Conservation (phyloP, 2,888 invertebrate species). For the Ariolimax columbianus region DNA sequence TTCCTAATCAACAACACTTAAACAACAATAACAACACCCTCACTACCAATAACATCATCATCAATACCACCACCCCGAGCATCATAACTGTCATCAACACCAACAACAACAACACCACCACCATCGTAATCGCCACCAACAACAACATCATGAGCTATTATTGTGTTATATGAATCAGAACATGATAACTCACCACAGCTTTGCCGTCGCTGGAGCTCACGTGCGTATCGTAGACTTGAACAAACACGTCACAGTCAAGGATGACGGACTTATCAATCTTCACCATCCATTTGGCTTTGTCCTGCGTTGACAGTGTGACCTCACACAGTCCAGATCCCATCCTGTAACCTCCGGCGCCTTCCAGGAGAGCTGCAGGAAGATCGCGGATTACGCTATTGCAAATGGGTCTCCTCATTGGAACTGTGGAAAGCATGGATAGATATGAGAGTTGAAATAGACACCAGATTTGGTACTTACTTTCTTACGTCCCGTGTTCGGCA, state of each 20-base stretch:
- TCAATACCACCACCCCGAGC: too few species aligned
- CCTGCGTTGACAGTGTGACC: conserved; percentile 43
- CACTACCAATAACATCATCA: too few species aligned
- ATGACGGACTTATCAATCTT: conserved; percentile 50
- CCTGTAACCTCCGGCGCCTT: conserved; percentile 21
- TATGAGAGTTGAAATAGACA: too few species aligned
- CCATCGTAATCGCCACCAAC: too few species aligned
- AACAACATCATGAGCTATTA: too few species aligned
- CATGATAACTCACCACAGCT: conserved; percentile 43
- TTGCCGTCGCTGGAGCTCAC: conserved; percentile 14
- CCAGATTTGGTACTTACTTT: too few species aligned
- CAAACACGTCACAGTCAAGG: conserved; percentile 49
- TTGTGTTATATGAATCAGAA: too few species aligned
- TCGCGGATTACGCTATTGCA: conserved; percentile 31
- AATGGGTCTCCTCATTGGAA: conserved; percentile 34
- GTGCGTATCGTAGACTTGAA: conserved; percentile 47
- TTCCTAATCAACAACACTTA: too few species aligned
- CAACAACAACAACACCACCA: too few species aligned
- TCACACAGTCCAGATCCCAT: conserved; percentile 46
- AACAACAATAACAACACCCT: too few species aligned
- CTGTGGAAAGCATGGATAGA: conserved; percentile 30
- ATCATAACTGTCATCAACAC: too few species aligned
- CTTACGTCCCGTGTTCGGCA: too few species aligned
- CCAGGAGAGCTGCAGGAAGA: conserved; percentile 39
- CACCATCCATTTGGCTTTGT: conserved; percentile 50